Evolutionary conservation across 2,888 invertebrate species (phyloP).

Genomic region (Cryptus armator): DNA sequence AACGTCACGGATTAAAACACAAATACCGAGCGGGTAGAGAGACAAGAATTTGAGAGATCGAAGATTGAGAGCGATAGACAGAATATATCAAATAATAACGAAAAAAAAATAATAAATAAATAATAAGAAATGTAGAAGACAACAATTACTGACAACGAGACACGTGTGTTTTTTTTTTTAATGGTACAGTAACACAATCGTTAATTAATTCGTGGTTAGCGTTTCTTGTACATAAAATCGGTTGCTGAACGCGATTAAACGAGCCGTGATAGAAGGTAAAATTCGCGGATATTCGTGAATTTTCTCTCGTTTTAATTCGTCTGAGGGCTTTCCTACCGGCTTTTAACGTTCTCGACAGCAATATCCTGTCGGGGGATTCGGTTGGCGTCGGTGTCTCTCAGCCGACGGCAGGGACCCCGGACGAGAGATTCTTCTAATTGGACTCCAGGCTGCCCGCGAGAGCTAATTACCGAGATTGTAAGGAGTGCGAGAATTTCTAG

Average conservation of each 20-base stretch:
- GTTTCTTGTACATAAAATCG: not conserved
- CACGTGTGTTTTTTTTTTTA: conserved; percentile 57
- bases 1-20: conserved; percentile 76
- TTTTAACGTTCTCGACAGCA: conserved; percentile 65
- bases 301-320: conserved; percentile 48
- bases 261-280: conserved; percentile 51
- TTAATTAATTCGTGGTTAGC: conserved; percentile 19
- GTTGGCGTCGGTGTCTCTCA: conserved; percentile 25
- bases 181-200: conserved; percentile 11
- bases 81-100: conserved; percentile 55
- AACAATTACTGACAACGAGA: conserved; percentile 60
- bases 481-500: conserved; percentile 64
- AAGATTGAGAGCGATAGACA: conserved; percentile 72
- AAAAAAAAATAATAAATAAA: not conserved
- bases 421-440: conserved; percentile 61
- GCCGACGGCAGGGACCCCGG: conserved; percentile 33
- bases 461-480: conserved; percentile 68
- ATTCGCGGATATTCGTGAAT: conserved; percentile 32
- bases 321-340: conserved; percentile 50
- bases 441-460: conserved; percentile 61
- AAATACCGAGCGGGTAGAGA: conserved; percentile 87
- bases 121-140: conserved; percentile 38
- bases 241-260: conserved; percentile 7
- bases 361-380: conserved; percentile 50
- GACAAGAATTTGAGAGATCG: conserved; percentile 79